Base-by-base conservation (phyloP, 2,888 invertebrate genomes). In the Andrena chrysosceles region DNA sequence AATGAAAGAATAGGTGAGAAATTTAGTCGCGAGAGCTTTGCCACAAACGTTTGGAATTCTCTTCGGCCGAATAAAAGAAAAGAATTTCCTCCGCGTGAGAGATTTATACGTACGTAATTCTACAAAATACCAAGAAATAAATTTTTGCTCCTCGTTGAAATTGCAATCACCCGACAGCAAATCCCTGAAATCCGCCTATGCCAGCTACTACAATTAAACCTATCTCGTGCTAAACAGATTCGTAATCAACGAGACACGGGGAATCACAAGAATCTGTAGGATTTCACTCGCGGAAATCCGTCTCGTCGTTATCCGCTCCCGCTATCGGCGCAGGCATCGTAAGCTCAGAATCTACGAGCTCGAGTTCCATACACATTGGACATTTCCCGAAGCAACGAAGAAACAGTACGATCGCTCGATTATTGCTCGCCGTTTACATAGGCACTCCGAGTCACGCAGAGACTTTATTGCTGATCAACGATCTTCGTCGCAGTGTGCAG, bases 121-220 rank as follows among this genome's bases (percentile, higher is more conserved):
- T 48, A 68, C 77, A 63, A 81, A 77, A 77, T 26, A 59, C 29
- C 77, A 80, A 56, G 71, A 66, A 10, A 68, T 33, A 16, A 74
- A 79, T 80, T 83, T 77, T 66, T 54, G 29, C 29, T 52, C 29
- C 67, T 63, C 49, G 35, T 0, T 48, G 33, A 33, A 81, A 82
- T 75, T 68, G 76, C 81, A 76, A 72, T 81, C 82, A 81, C 70
- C 82, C 70, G 49, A 62, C 33, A 68, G 54, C 74, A 64, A 83
- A 63, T 52, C 59, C 8, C 29, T 29, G 5, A 42, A 62, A 42
- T 42, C 72, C 81, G 64, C 56, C 75, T 48, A 31, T 67, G 59
- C 60, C 76, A 49, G 64, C 78, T 71, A 66, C 35, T 62, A 68
- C 56, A 56, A 76, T 52, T 77, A 60, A 68, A 35, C 23, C 35